Percentiles rank a stretch among this genome's conserved stretches.
These are phyloP conservation scores for Orthosia gothica DNA, from an alignment of 2,888 invertebrate species.

Conservation along the genomic window DNA sequence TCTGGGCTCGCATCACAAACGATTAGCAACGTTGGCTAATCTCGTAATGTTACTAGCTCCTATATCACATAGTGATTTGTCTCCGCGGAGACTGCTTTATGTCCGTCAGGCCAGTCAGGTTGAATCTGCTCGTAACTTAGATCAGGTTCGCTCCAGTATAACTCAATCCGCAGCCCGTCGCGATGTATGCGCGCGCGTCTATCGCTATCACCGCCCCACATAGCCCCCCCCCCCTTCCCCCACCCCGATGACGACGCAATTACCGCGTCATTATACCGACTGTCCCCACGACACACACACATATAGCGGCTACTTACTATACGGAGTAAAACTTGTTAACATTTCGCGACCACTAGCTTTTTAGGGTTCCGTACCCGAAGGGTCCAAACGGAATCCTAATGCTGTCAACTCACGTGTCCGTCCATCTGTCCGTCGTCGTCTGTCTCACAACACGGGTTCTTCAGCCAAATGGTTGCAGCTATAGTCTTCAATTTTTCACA, in stretches of 20 bases:
- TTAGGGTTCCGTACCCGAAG: too few species aligned
- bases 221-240: not conserved
- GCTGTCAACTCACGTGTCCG: too few species aligned
- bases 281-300: constrained; percentile 38
- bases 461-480: too few species aligned
- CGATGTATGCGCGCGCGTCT: constrained; percentile 38
- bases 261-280: constrained; percentile 49
- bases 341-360: constrained; percentile 15
- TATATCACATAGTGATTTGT: constrained; percentile 23
- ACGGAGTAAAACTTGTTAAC: constrained; percentile 30
- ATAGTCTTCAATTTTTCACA: too few species aligned
- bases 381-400: too few species aligned
- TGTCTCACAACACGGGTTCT: too few species aligned
- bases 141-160: constrained; percentile 11
- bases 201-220: constrained; percentile 35
- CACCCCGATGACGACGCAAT: constrained; percentile 44
- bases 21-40: not conserved
- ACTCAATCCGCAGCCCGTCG: constrained; percentile 19
- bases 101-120: not conserved
- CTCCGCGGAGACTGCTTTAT: constrained; percentile 32
- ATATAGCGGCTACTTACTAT: not conserved
- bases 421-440: too few species aligned
- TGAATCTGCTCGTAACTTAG: constrained; percentile 29
- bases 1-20: constrained; percentile 3
- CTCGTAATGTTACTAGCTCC: not conserved